Percentiles rank a stretch among this genome's conserved stretches.
Evolutionary conservation across 2,113 vertebrate species (phyloP).

Genomic region (Corapipo altera): DNA sequence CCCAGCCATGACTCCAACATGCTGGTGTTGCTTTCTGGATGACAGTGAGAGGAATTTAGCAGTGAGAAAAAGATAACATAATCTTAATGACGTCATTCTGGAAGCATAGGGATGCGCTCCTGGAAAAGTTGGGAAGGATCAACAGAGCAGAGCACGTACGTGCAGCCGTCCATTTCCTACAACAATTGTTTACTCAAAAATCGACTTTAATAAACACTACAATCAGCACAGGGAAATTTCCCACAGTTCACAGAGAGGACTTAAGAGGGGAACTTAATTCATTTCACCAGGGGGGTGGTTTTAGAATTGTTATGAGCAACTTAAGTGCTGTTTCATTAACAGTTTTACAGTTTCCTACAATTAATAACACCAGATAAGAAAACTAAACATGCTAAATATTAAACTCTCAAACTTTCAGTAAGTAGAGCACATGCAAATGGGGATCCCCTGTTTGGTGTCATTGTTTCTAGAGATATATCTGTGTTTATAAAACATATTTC

Average conservation of each 20-base stretch:
- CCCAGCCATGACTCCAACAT: too few species aligned
- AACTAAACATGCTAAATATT: accelerated
- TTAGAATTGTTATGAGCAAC: neutral
- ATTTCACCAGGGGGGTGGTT: neutral
- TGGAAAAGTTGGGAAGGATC: neutral
- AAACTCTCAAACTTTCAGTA: neutral
- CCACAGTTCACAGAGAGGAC: neutral
- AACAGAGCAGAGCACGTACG: neutral
- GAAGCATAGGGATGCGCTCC: neutral
- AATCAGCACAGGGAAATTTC: neutral
- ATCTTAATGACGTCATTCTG: neutral
- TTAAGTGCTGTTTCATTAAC: neutral
- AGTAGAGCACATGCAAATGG: neutral
- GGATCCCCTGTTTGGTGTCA: neutral
- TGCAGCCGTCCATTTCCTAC: neutral
- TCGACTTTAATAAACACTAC: neutral
- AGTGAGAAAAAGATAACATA: neutral
- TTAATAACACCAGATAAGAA: neutral
- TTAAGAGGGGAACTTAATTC: neutral
- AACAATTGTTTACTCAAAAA: neutral
- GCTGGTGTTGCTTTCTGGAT: neutral
- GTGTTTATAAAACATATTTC: neutral
- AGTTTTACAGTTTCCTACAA: neutral
- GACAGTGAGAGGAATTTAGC: neutral
- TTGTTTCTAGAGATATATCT: neutral